Evolutionary conservation across 2,797 vertebrate genomes (phyloP), one percentile per base, ranked within the genome.

Genomic region (Sebastes kiyomatsui): DNA sequence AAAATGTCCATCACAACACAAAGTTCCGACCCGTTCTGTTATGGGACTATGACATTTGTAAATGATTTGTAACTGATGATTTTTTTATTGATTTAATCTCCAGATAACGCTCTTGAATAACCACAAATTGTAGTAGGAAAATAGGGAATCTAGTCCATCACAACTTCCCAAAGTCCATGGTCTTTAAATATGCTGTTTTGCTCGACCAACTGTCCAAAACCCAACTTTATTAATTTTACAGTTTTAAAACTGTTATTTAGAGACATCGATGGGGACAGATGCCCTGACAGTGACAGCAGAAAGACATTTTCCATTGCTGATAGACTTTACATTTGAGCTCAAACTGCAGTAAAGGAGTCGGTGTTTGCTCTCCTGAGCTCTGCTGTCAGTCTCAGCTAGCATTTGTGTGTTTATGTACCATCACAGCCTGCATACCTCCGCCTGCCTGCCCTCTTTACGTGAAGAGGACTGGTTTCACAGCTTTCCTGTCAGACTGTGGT

Each of bases 381-480:
- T 46, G 33, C 59, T 38, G 42, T 46, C 23, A 20, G 30, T 28
- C 25, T 61, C 10, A 2, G 60, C n/a, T 6, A 28, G 52, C 61
- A n/a, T 22, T 30, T 65, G 67, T 72, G 66, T 77, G 75, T 81
- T 75, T 75, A 23, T 70, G 62, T 23, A 49, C 22, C 30, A 9
- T 70, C 77, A 18, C 68, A 5, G 79, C 55, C 75, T 28, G 62
- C 69, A 76, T 80, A 73, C 64, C 84, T 76, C 42, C 3, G 67
- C 42, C 60, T 8, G 62, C 60, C 65, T 32, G 7, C 49, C 56
- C 49, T 13, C 32, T 46, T 58, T 3, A 27, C 22, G 52, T 28
- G 33, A 12, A 4, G 30, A 72, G 38, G 80, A 90, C 90, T 58
- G 83, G 90, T 92, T 92, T 65, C 75, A 79, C 91, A 60, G 67